Evolutionary conservation across 2,888 invertebrate genomes (phyloP), one percentile per base, ranked within the genome.

Genomic region (Tipula vernalis): DNA sequence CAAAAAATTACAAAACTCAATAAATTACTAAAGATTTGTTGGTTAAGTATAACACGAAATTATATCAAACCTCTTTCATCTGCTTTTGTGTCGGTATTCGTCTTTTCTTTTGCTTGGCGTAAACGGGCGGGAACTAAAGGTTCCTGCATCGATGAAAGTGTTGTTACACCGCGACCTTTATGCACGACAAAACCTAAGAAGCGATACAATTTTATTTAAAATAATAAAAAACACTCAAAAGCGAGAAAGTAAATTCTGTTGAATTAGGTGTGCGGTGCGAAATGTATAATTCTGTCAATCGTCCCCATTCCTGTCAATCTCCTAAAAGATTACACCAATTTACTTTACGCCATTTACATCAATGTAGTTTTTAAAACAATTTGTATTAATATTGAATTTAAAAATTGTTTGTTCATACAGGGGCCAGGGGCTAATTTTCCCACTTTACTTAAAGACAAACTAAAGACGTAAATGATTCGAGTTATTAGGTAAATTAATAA

Each of bases 161-260:
- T 97, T 86, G 97, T 95, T 89, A 97, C 94, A 88, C 95, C 95
- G 89, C 94, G 93, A 86, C 95, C 95, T 88, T 96, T 93, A 91
- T 97, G 97, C 88, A 97, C 97, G 84, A 96, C 95, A 91, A 96
- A 97, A 88, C 91, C 91, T 91, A 71, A 28, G 71, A 71, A 71
- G 71, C 71, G 71, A 71, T 71, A 71, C 10, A 71, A 71, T 28
- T 13, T 51, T 18, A 0, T 71, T 39, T 71, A n/a, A 41, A 36
- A 28, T 28, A 42, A 39, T 15, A 85, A 42, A 10, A 42, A 39
- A 42, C 85, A 85, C 15, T 36, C 15, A 85, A 42, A 42, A 71
- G 71, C 71, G 10, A 71, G 15, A 15, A 51, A 41, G 36, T 36
- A 41, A 39, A 39, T 36, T 42, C 3, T 85, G 39, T 36, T 39